Conservation (phyloP, 2,888 invertebrate genomes). For the Amorpha juglandis region DNA sequence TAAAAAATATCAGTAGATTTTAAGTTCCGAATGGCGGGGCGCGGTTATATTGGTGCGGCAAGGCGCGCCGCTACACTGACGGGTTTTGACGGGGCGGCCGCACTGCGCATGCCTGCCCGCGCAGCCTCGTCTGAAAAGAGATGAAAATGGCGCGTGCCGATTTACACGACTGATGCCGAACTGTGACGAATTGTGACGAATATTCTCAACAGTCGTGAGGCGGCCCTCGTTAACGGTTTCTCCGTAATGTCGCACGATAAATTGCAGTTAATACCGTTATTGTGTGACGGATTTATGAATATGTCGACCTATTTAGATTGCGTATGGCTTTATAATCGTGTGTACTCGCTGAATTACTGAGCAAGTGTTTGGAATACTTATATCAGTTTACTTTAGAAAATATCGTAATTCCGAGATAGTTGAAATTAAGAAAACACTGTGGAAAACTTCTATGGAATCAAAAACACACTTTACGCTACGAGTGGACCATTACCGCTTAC, state of each 20-base stretch:
- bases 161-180: constrained; percentile 53
- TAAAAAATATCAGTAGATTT: constrained; percentile 24
- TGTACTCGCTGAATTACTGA: constrained; percentile 28
- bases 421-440: background rate
- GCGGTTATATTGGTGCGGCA: constrained; percentile 68
- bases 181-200: constrained; percentile 58
- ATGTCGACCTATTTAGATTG: constrained; percentile 57
- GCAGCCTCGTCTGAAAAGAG: constrained; percentile 64
- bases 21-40: constrained; percentile 43
- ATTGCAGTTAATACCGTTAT: constrained; percentile 78
- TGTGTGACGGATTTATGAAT: constrained; percentile 65
- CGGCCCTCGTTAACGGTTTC: constrained; percentile 69
- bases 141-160: constrained; percentile 63
- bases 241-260: constrained; percentile 69
- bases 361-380: background rate
- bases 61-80: constrained; percentile 68
- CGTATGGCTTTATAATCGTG: constrained; percentile 45
- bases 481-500: constrained; percentile 9
- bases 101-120: constrained; percentile 77
- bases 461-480: constrained; percentile 2
- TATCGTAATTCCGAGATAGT: background rate
- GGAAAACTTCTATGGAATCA: background rate
- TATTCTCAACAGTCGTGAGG: constrained; percentile 45
- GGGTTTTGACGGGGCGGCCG: constrained; percentile 59
- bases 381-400: background rate